These are phyloP conservation scores for Schrankia costaestrigalis DNA, from an alignment of 2,888 invertebrate species.

Conservation along the genomic window DNA sequence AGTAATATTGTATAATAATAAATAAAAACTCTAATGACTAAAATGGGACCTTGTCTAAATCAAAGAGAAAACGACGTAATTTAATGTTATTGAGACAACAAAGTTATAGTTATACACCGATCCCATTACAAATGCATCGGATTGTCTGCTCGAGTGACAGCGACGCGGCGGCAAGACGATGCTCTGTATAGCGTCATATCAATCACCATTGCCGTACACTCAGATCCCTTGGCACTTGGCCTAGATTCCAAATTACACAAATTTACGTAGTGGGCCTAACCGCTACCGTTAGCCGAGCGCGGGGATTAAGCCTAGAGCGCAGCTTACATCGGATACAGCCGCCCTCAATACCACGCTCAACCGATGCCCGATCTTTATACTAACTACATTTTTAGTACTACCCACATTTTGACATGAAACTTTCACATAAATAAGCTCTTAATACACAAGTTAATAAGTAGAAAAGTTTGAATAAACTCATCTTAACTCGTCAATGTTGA, in stretches of 20 bases:
- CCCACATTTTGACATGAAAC: conserved; percentile 40
- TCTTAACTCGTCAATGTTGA: conserved; percentile 68
- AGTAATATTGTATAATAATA: no score
- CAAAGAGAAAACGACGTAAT: conserved; percentile 14
- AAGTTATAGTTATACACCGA: conserved; percentile 24
- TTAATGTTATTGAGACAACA: conserved; percentile 12
- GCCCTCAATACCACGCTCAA: conserved; percentile 67
- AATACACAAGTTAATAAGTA: conserved; percentile 76
- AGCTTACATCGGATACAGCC: conserved; percentile 63
- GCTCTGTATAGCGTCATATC: conserved; percentile 70
- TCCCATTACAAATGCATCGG: conserved; percentile 63
- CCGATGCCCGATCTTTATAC: conserved; percentile 53
- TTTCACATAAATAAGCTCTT: conserved; percentile 59
- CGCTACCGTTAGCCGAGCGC: conserved; percentile 59
- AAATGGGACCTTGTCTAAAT: conserved; percentile 14
- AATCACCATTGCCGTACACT: conserved; percentile 72
- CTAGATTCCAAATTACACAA: conserved; percentile 79
- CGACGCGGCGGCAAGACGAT: conserved; percentile 49
- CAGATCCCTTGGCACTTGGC: conserved; percentile 78
- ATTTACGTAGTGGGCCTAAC: conserved; percentile 76
- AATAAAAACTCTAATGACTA: no score
- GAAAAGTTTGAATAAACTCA: conserved; percentile 73
- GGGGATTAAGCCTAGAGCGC: conserved; percentile 66
- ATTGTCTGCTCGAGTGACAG: conserved; percentile 50
- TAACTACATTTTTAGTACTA: conserved; percentile 44